phyloP scores from a whole-genome alignment of 2,888 invertebrate species.

The Melieria omissa region DNA sequence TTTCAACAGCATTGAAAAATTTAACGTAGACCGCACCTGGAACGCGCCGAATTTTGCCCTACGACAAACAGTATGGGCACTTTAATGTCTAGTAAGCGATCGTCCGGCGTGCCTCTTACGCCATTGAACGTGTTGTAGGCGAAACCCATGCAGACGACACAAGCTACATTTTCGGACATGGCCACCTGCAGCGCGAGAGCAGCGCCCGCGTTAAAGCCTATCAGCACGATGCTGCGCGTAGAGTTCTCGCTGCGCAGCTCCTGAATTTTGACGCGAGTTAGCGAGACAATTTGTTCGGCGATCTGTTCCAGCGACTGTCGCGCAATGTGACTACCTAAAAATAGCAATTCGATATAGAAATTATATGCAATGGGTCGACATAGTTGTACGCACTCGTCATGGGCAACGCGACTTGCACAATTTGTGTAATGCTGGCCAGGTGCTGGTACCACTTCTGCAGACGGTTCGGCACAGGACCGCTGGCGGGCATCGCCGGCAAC shows the following conservation, averaged over 20 bases:
- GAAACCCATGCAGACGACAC: conserved; percentile 82
- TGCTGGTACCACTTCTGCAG: conserved; percentile 78
- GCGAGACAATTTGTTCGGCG: conserved; percentile 74
- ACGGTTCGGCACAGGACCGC: conserved; percentile 68
- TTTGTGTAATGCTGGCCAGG: conserved; percentile 75
- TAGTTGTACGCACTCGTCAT: conserved; percentile 53
- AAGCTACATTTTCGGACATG: conserved; percentile 76
- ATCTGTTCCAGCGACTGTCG: conserved; percentile 67
- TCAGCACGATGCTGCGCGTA: conserved; percentile 77
- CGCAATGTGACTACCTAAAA: conserved; percentile 54
- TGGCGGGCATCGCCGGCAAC: conserved; percentile 70
- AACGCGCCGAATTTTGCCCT: conserved; percentile 77
- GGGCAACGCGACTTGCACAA: conserved; percentile 69
- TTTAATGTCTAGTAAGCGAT: conserved; percentile 77
- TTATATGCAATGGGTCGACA: background rate
- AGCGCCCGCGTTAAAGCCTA: conserved; percentile 83
- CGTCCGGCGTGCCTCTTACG: conserved; percentile 79
- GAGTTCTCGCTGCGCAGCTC: conserved; percentile 77
- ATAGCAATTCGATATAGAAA: too few relatives aligned
- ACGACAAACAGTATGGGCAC: conserved; percentile 82
- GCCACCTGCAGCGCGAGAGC: conserved; percentile 80
- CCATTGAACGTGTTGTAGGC: conserved; percentile 80
- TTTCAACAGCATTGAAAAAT: background rate
- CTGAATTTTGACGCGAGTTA: conserved; percentile 77
- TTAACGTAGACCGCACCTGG: conserved; percentile 64